Evolutionary conservation across 2,888 invertebrate genomes (phyloP).

Genomic region (Malthinus flaveolus): DNA sequence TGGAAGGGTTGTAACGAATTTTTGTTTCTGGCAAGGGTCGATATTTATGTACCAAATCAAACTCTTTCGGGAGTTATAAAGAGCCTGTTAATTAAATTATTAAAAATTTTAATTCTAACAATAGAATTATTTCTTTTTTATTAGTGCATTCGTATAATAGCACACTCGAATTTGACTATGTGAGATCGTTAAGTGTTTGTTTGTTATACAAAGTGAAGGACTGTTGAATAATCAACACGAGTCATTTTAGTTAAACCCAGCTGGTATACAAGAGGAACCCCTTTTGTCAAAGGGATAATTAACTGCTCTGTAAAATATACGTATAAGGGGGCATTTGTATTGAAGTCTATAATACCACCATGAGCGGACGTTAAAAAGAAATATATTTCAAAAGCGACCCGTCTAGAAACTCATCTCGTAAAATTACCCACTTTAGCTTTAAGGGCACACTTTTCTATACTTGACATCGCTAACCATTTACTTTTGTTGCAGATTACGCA

Average conservation of each 20-base stretch:
- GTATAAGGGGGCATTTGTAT: slow-evolving; percentile 15
- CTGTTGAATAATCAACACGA: slow-evolving; percentile 11
- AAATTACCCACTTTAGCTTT: background rate
- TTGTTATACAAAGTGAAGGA: slow-evolving; percentile 2
- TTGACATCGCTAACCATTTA: slow-evolving; percentile 23
- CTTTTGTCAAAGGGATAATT: slow-evolving; percentile 12
- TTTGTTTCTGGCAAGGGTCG: too few species aligned
- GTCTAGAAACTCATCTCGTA: background rate
- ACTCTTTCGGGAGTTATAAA: too few species aligned
- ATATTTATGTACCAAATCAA: too few species aligned
- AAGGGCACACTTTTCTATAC: too few species aligned
- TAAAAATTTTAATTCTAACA: too few species aligned
- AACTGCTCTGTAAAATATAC: slow-evolving; percentile 11
- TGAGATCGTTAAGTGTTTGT: slow-evolving; percentile 5
- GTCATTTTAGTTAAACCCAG: slow-evolving; percentile 9
- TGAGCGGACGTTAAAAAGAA: slow-evolving; percentile 4
- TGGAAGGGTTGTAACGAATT: too few species aligned
- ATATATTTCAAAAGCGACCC: slow-evolving; percentile 5
- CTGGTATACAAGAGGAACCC: slow-evolving; percentile 15
- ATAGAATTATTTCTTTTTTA: too few species aligned
- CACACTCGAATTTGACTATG: background rate
- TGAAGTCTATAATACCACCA: slow-evolving; percentile 5
- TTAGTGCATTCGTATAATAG: too few species aligned
- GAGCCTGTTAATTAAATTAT: too few species aligned
- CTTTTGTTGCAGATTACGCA: slow-evolving; percentile 65